phyloP scores from a whole-genome alignment of 2,797 vertebrate species.

The Enteromius mattozi region DNA sequence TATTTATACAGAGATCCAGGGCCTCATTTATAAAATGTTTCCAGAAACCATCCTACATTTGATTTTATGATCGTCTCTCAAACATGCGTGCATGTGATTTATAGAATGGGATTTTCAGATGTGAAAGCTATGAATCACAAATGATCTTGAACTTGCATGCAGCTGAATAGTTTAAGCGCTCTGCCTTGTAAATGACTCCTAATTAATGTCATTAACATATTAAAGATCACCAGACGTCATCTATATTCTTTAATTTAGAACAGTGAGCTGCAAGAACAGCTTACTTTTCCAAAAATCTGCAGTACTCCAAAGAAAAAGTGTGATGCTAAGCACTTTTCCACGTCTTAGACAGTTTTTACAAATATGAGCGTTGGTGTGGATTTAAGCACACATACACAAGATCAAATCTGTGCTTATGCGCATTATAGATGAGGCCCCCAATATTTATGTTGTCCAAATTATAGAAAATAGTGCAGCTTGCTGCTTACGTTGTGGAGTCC shows the following conservation, averaged over 20 bases:
- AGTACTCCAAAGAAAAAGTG: not conserved
- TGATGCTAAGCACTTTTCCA: not conserved
- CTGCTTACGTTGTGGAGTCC: not conserved
- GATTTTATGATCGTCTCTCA: not conserved
- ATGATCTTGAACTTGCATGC: not conserved
- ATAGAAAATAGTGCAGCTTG: slow-evolving; percentile 15
- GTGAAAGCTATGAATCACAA: not conserved
- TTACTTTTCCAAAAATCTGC: not conserved
- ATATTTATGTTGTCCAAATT: not conserved
- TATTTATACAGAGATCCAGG: not conserved
- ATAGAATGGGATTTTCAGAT: not conserved
- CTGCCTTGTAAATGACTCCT: not conserved
- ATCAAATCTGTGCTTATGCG: not conserved
- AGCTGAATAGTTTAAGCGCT: not conserved
- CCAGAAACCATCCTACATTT: not conserved
- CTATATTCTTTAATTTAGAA: too few species aligned
- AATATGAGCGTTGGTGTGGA: not conserved
- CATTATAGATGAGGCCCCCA: not conserved
- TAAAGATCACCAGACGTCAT: too few species aligned
- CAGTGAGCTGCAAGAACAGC: not conserved
- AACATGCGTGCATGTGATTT: not conserved
- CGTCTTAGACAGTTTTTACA: not conserved
- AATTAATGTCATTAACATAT: not conserved
- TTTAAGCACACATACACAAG: not conserved
- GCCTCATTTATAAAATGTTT: not conserved